phyloP scores from a whole-genome alignment of 2,888 invertebrate genomes.

The Augochlorella aurata region DNA sequence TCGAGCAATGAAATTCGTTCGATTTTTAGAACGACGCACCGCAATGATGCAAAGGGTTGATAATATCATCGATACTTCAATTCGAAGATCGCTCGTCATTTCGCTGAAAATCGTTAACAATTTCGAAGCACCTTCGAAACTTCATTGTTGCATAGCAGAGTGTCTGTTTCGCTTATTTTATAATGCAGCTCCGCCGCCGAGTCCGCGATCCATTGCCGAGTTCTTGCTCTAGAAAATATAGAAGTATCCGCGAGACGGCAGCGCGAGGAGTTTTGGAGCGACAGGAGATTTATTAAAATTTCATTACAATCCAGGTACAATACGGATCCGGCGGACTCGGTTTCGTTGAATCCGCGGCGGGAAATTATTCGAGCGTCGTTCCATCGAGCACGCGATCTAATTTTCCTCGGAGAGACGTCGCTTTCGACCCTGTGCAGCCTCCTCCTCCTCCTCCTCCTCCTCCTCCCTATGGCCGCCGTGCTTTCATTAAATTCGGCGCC shows the following conservation, averaged over 20 bases:
- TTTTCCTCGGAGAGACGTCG: background rate
- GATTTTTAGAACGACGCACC: no score
- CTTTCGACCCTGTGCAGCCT: background rate
- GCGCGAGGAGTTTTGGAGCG: background rate
- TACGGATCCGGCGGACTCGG: background rate
- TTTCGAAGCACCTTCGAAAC: no score
- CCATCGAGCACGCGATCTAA: background rate
- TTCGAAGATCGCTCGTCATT: no score
- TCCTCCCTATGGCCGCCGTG: background rate
- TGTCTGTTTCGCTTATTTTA: background rate
- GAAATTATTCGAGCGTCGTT: background rate
- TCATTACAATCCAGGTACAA: background rate
- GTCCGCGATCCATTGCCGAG: conserved; percentile 1
- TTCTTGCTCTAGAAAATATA: background rate
- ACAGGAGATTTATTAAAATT: background rate
- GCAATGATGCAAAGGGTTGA: no score
- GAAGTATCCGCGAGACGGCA: background rate
- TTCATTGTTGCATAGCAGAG: no score
- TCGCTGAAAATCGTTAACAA: no score
- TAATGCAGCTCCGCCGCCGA: background rate
- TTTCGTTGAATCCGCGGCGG: background rate
- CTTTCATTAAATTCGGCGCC: background rate
- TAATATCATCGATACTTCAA: no score
- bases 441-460: background rate
- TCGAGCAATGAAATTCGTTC: no score